These are phyloP conservation scores for Propithecus perrieri DNA, from an alignment of 2,797 vertebrate species.

Conservation along the genomic window DNA sequence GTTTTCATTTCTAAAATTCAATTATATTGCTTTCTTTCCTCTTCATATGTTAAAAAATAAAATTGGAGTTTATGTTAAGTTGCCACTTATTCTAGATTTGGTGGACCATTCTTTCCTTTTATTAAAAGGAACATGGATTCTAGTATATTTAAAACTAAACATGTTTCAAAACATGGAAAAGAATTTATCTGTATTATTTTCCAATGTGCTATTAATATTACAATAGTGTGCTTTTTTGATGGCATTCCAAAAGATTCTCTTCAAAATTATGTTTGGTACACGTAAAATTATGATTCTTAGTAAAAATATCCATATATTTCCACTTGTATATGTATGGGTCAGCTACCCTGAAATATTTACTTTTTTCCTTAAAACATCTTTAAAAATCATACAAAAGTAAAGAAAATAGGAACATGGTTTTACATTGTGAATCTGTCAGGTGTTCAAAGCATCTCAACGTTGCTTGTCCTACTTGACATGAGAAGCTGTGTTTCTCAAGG, in stretches of 20 bases:
- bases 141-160: neutral
- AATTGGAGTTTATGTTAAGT: neutral
- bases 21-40: neutral
- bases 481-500: neutral
- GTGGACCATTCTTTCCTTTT: neutral
- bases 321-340: neutral
- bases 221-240: neutral
- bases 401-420: neutral
- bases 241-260: neutral
- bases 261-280: neutral
- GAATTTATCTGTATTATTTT: neutral
- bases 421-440: neutral
- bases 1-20: neutral
- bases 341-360: neutral
- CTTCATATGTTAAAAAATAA: neutral
- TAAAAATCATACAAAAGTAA: neutral
- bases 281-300: neutral
- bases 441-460: neutral
- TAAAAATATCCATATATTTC: neutral
- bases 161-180: neutral
- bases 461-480: neutral
- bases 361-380: neutral
- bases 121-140: neutral
- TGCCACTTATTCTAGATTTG: neutral
- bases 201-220: neutral